Base-by-base conservation (phyloP, 2,888 invertebrate genomes). In the Trilocha varians region DNA sequence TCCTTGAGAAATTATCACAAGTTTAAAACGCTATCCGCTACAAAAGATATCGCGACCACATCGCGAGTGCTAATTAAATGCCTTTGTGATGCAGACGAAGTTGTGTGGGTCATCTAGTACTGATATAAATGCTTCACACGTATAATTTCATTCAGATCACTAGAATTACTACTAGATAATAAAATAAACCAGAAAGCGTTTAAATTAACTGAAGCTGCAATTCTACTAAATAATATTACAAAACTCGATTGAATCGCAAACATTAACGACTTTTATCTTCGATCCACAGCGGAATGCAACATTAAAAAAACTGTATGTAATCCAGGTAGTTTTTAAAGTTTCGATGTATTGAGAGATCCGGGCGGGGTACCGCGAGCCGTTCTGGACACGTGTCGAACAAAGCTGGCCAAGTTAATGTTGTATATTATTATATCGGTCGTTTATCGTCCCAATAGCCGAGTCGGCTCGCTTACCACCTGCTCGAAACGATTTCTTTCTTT, bases 381-480 rank as follows among this genome's bases (percentile, higher is more conserved):
- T 3, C 8, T 5, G 25, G 11, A 25, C 25, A 11, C 1, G 25
- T 5, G 25, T 25, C 25, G 6, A 4, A 6, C 5, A 11, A 25
- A 11, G 11, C 11, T 25, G 25, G 5, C 25, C 3, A 11, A 25
- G 3, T 25, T 25, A 25, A 4, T 11, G 25, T 49, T 25, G 45
- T 49, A 45, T 13, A n/a, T n/a, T n/a, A n/a, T n/a, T n/a, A 14
- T 32, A 34, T 44, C 43, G 36, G 38, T 44, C 39, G 42, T 52
- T 48, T 48, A 41, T 46, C 40, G 49, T 44, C 46, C 45, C 40
- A 35, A 33, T 17, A 17, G 40, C 39, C 33, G 16, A 11, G 13
- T 13, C 18, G 14, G 38, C n/a, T 25, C 38, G 16, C 35, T 15
- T 33, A 13, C 37, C 57, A 56, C 50, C 57, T 56, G 55, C 50